Evolutionary conservation across 2,888 invertebrate genomes (phyloP).

Genomic region (Caenorhabditis plicata): DNA sequence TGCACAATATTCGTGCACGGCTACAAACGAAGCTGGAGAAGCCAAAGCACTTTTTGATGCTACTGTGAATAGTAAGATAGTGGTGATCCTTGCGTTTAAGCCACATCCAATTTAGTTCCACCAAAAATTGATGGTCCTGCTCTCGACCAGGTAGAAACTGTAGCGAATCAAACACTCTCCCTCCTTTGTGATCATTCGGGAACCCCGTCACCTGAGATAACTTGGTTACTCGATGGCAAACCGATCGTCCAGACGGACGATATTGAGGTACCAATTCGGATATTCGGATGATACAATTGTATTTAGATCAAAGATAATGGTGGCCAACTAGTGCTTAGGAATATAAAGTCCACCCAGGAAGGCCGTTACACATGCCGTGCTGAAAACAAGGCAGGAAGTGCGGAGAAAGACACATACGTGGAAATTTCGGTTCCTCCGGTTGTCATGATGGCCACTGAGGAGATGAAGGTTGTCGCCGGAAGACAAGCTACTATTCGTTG

Average conservation of each 20-base stretch:
- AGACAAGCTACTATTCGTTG: conserved; percentile 67
- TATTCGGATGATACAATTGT: not conserved
- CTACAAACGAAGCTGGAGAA: conserved; percentile 74
- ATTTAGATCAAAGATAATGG: conserved; percentile 23
- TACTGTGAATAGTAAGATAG: conserved; percentile 66
- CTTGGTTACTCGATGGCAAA: conserved; percentile 56
- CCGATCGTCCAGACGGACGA: conserved; percentile 29
- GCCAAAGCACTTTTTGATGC: conserved; percentile 71
- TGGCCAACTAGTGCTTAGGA: conserved; percentile 16
- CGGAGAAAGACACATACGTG: conserved; percentile 62
- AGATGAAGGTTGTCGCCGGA: conserved; percentile 65
- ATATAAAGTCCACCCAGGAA: conserved; percentile 52
- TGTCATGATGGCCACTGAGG: conserved; percentile 44
- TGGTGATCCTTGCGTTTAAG: not conserved
- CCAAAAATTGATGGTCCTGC: conserved; percentile 67
- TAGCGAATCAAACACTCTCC: conserved; percentile 66
- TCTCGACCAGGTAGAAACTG: conserved; percentile 61
- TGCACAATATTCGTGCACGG: conserved; percentile 72
- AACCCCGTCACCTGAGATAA: conserved; percentile 22
- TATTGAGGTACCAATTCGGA: conserved; percentile 20
- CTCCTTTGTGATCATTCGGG: conserved; percentile 66
- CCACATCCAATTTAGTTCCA: conserved; percentile 68
- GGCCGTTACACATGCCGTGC: conserved; percentile 68
- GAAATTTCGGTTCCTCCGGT: conserved; percentile 58
- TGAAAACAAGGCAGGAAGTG: conserved; percentile 67